These are phyloP conservation scores for Seira sanloemensis DNA, from an alignment of 2,888 invertebrate genomes.

Conservation along the genomic window DNA sequence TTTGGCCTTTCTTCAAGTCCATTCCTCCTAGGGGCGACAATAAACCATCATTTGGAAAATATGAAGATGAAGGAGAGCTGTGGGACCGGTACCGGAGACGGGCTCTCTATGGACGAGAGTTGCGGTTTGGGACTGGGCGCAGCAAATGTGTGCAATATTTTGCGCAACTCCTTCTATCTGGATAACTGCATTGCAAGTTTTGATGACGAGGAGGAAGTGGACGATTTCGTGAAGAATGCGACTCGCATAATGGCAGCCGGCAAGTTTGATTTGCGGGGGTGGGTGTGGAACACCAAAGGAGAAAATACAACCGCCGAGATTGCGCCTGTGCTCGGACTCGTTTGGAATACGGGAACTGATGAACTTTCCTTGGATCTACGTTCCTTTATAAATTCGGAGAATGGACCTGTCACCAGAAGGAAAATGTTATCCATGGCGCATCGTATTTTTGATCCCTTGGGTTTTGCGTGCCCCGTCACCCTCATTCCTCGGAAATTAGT, in stretches of 20 bases:
- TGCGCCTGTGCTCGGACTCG: slow-evolving; percentile 26
- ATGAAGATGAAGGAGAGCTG: neutral
- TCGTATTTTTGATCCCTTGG: slow-evolving; percentile 37
- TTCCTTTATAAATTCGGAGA: neutral
- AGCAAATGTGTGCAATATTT: too few species aligned
- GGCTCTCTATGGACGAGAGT: too few species aligned
- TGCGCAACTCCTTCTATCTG: slow-evolving; percentile 17
- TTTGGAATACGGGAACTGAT: slow-evolving; percentile 28
- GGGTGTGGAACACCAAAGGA: slow-evolving; percentile 55
- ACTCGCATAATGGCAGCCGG: slow-evolving; percentile 64
- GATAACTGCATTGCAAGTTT: slow-evolving; percentile 24
- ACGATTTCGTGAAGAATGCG: slow-evolving; percentile 59
- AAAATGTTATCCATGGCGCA: slow-evolving; percentile 32
- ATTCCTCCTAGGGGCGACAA: slow-evolving; percentile 69
- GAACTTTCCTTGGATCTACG: neutral
- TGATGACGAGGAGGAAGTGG: neutral
- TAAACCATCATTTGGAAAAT: slow-evolving; percentile 69
- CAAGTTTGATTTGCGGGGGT: slow-evolving; percentile 70
- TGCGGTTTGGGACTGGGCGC: too few species aligned
- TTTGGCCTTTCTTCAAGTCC: slow-evolving; percentile 68
- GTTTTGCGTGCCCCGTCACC: slow-evolving; percentile 28
- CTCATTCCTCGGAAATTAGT: slow-evolving; percentile 45
- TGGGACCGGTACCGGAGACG: slow-evolving; percentile 2
- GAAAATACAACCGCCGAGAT: neutral
- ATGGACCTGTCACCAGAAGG: slow-evolving; percentile 21